A percentile compares a stretch with the other conserved stretches of the same genome.
Conservation (phyloP, 2,113 vertebrate genomes). For the Orcinus orca region DNA sequence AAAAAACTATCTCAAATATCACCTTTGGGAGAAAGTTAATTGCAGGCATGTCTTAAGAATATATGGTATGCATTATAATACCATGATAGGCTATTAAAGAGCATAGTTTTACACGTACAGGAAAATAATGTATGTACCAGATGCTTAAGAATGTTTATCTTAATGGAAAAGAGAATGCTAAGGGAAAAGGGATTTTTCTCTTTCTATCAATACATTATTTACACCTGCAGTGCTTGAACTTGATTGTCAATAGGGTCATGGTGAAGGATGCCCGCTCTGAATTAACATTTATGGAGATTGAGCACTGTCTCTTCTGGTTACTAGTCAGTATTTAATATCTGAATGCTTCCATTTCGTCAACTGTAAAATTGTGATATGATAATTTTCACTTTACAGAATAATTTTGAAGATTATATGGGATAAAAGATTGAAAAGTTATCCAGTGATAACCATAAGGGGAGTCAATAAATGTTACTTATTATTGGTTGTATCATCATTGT, state of each 20-base stretch:
- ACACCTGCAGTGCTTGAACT: background rate
- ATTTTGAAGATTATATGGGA: background rate
- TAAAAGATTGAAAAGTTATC: background rate
- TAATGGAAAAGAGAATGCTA: background rate
- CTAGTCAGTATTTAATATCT: background rate
- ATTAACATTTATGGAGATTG: background rate
- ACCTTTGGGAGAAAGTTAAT: background rate
- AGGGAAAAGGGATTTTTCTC: background rate
- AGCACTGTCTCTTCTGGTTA: background rate
- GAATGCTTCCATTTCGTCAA: background rate
- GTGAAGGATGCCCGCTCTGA: background rate
- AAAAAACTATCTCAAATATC: background rate
- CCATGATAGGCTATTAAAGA: background rate
- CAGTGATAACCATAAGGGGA: background rate
- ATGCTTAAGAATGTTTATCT: background rate
- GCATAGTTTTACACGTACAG: background rate
- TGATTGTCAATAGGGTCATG: background rate
- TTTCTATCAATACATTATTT: background rate
- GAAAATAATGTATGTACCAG: background rate
- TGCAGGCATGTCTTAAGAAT: background rate
- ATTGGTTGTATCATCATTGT: background rate
- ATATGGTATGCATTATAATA: background rate
- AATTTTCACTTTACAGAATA: background rate
- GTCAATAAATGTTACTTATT: background rate
- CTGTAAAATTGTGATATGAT: background rate